Conservation (phyloP, 2,888 invertebrate genomes). For the Teinopalpus imperialis region DNA sequence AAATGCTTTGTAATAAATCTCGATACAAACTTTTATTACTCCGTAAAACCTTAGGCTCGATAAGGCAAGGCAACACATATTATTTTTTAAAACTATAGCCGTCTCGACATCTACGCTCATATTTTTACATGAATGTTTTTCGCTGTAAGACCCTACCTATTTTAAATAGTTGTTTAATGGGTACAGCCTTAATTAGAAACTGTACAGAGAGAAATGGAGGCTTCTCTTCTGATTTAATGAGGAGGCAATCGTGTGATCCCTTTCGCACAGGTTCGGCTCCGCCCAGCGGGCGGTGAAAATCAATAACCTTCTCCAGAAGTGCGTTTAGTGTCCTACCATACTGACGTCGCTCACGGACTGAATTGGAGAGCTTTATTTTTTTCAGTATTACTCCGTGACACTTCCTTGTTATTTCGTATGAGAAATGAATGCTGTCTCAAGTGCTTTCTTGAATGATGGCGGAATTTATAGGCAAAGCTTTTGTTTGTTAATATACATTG, state of each 20-base stretch:
- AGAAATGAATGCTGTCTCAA: neutral
- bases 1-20: neutral
- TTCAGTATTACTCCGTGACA: constrained; percentile 14
- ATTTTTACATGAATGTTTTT: constrained; percentile 69
- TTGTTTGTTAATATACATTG: no score
- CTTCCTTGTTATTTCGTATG: neutral
- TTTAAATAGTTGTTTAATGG: constrained; percentile 80
- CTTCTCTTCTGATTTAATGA: constrained; percentile 78
- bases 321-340: constrained; percentile 72
- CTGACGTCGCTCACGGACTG: constrained; percentile 61
- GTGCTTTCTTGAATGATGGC: neutral
- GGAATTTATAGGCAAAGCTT: neutral
- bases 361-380: constrained; percentile 18
- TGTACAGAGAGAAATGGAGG: constrained; percentile 66
- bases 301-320: constrained; percentile 79
- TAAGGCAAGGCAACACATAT: constrained; percentile 35
- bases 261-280: constrained; percentile 76
- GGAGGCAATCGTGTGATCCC: constrained; percentile 75
- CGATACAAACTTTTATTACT: neutral
- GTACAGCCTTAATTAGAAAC: constrained; percentile 79
- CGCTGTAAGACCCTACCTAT: constrained; percentile 65
- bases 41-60: constrained; percentile 26
- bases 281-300: constrained; percentile 79
- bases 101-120: constrained; percentile 54
- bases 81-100: constrained; percentile 44